Evolutionary conservation across 2,113 vertebrate genomes (phyloP).

Genomic region (Takifugu bimaculatus): DNA sequence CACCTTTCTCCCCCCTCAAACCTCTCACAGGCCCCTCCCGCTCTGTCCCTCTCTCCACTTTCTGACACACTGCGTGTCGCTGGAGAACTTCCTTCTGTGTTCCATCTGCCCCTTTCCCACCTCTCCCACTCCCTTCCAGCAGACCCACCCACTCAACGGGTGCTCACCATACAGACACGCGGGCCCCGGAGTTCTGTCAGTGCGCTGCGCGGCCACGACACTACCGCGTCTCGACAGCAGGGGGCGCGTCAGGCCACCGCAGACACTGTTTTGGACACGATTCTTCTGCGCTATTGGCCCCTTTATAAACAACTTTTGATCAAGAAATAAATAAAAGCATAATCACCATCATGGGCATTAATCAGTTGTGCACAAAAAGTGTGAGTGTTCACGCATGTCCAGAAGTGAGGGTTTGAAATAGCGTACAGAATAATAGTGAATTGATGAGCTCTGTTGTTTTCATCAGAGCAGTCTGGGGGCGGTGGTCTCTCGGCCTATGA

Average conservation of each 20-base stretch:
- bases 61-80: conserved; percentile 77
- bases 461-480: too few relatives aligned
- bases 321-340: too few relatives aligned
- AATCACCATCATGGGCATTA: too few relatives aligned
- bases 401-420: too few relatives aligned
- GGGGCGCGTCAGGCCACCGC: conserved; percentile 35
- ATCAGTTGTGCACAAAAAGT: too few relatives aligned
- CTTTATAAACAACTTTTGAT: too few relatives aligned
- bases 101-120: conserved; percentile 84
- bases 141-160: conserved; percentile 83
- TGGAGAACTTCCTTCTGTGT: conserved; percentile 83
- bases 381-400: too few relatives aligned
- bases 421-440: too few relatives aligned
- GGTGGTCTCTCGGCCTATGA: too few relatives aligned
- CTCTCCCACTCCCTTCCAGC: conserved; percentile 80
- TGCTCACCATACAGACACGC: conserved; percentile 71
- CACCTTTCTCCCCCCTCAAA: conserved; percentile 21
- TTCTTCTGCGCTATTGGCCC: too few relatives aligned
- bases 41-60: conserved; percentile 71
- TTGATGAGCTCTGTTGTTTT: too few relatives aligned
- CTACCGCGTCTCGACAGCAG: conserved; percentile 54
- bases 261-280: not conserved
- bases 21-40: conserved; percentile 40
- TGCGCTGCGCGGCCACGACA: conserved; percentile 36
- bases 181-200: conserved; percentile 59